phyloP scores from a whole-genome alignment of 2,888 invertebrate species.

The Elgonia sp. region DNA sequence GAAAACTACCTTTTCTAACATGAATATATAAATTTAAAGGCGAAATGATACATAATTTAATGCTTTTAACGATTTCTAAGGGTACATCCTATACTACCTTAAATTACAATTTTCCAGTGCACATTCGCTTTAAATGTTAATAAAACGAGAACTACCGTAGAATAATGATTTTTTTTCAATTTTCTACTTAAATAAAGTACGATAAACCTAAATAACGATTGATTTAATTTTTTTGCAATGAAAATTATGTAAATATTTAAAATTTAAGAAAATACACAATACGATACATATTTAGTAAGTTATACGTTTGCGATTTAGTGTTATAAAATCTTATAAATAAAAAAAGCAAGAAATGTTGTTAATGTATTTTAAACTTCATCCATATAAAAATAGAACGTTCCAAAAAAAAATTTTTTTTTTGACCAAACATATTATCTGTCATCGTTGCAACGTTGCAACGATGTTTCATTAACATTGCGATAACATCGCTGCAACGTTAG shows the following conservation, averaged over 20 bases:
- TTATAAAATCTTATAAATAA: too few species aligned
- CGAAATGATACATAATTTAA: slow-evolving; percentile 19
- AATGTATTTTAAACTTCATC: too few species aligned
- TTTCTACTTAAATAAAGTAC: slow-evolving; percentile 15
- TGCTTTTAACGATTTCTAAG: slow-evolving; percentile 29
- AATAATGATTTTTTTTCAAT: slow-evolving; percentile 35
- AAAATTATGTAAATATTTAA: slow-evolving; percentile 30
- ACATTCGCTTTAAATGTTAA: slow-evolving; percentile 30
- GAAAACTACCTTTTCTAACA: background rate
- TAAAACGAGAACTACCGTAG: slow-evolving; percentile 13
- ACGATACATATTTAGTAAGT: too few species aligned
- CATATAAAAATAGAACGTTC: too few species aligned
- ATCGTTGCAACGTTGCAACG: too few species aligned
- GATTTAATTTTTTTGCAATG: background rate
- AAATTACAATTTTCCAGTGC: slow-evolving; percentile 27
- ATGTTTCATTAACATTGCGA: too few species aligned
- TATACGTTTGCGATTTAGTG: too few species aligned
- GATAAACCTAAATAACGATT: slow-evolving; percentile 24
- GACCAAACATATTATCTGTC: too few species aligned
- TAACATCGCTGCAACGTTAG: too few species aligned
- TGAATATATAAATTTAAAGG: slow-evolving; percentile 4
- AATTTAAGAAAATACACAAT: too few species aligned
- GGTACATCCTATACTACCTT: slow-evolving; percentile 6
- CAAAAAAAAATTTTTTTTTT: too few species aligned
- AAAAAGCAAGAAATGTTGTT: too few species aligned